Evolutionary conservation across 2,797 vertebrate genomes (phyloP), one percentile per base, ranked within the genome.

Genomic region (Setipinna tenuifilis): DNA sequence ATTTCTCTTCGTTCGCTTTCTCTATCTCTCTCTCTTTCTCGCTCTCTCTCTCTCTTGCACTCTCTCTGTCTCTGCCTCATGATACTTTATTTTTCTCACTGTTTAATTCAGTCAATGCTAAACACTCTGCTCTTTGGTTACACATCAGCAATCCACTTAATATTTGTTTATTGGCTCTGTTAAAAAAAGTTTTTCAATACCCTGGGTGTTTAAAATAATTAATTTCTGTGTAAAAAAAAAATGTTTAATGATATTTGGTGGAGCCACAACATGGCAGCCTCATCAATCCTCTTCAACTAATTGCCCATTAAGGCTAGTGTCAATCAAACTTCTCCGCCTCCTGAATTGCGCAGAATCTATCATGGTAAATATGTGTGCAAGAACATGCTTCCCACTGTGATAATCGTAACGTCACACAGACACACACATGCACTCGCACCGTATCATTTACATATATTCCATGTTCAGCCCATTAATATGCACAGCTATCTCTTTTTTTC

Each of bases 161-260:
- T 81, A 82, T 82, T 28, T 50, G 28, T 82, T 82, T 23, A 82
- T 54, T 82, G 46, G 25, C 54, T 82, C 21, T 4, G 54, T 44
- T 41, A 41, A 41, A 21, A 41, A 78, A 44, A 41, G 71, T 41
- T 78, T 31, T 78, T 78, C 71, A 50, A 48, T 19, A 82, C 54
- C 25, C n/a, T 54, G 46, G 35, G 71, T 78, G 19, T 78, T 78
- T 44, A 41, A 78, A 78, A 78, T 44, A 78, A 78, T 78, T 78
- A 44, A 14, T 44, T 78, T 78, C 12, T 50, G 78, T 48, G 46
- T 4, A 48, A 1, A 10, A 54, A 54, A 54, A 82, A 82, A 48
- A 28, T 82, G 71, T 44, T 78, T 78, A 78, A 78, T 78, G 35
- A 78, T 78, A 78, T 78, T 44, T 78, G 71, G 71, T 41, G 7